These are phyloP conservation scores for Phaethon lepturus DNA, from an alignment of 2,113 vertebrate species.

Conservation along the genomic window DNA sequence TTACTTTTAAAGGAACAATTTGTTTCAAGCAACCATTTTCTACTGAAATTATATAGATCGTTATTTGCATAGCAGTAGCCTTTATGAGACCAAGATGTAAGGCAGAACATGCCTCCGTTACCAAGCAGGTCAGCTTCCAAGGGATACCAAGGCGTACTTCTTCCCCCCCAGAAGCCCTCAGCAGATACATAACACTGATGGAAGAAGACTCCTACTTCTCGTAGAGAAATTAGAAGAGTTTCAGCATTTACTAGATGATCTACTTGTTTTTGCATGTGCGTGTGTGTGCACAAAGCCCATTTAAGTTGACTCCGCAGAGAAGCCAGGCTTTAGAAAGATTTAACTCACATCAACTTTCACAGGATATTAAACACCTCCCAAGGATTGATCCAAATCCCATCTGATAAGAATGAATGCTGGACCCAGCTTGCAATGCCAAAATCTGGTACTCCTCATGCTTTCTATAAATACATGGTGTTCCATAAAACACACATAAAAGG, in stretches of 20 bases:
- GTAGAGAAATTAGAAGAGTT: neutral
- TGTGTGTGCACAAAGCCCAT: neutral
- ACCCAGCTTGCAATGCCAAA: neutral
- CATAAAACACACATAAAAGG: neutral
- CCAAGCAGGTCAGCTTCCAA: neutral
- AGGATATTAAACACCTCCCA: slow-evolving; percentile 35
- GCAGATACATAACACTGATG: neutral
- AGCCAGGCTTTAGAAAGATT: neutral
- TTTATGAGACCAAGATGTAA: neutral
- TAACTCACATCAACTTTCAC: neutral
- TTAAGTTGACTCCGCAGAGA: neutral
- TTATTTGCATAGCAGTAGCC: neutral
- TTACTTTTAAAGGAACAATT: slow-evolving; percentile 43
- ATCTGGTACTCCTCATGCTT: neutral
- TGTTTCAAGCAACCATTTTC: slow-evolving; percentile 40
- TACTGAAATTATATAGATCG: neutral
- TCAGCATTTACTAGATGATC: neutral
- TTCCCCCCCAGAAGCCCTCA: neutral
- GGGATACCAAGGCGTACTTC: neutral
- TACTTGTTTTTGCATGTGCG: neutral
- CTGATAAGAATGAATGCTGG: neutral
- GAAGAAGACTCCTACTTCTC: neutral
- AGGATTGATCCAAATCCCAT: neutral
- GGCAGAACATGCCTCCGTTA: neutral
- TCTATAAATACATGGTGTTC: neutral